Evolutionary conservation across 1,140 invertebrate species (phyloP).

Genomic region (Heliconius himera): DNA sequence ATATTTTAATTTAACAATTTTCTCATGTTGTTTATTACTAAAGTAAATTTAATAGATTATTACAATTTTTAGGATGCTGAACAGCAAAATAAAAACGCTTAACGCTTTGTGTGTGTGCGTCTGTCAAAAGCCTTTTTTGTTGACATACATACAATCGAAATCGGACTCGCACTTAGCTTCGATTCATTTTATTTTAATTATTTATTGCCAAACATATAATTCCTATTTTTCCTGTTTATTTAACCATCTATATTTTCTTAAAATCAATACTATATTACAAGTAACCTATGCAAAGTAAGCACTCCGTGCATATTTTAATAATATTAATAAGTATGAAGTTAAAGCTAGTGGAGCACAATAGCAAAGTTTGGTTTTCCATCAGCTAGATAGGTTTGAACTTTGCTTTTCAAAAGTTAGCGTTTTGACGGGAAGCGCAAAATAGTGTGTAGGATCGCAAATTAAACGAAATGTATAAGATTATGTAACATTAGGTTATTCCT

Average conservation of each 20-base stretch:
- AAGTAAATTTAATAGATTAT: too few species aligned
- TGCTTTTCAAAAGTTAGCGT: conserved; percentile 18
- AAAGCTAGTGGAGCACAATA: conserved; percentile 13
- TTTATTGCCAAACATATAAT: too few species aligned
- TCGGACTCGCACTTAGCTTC: too few species aligned
- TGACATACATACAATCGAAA: too few species aligned
- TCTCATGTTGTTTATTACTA: too few species aligned
- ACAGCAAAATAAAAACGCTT: too few species aligned
- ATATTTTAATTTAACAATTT: too few species aligned
- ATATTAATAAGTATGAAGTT: conserved; percentile 22
- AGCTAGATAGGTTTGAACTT: conserved; percentile 14
- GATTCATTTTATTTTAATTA: too few species aligned
- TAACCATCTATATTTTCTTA: neutral
- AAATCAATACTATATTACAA: neutral
- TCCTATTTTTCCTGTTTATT: neutral
- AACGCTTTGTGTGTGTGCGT: too few species aligned
- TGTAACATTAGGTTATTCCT: neutral
- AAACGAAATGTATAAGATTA: neutral
- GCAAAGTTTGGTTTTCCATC: conserved; percentile 27
- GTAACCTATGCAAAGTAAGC: neutral
- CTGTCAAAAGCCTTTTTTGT: too few species aligned
- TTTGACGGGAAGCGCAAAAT: conserved; percentile 14
- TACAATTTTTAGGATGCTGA: too few species aligned
- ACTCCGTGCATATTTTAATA: conserved; percentile 7
- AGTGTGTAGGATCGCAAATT: neutral